A percentile compares a stretch with the other conserved stretches of the same genome.
phyloP scores from a whole-genome alignment of 2,797 vertebrate species.

The Etheostoma perlongum region DNA sequence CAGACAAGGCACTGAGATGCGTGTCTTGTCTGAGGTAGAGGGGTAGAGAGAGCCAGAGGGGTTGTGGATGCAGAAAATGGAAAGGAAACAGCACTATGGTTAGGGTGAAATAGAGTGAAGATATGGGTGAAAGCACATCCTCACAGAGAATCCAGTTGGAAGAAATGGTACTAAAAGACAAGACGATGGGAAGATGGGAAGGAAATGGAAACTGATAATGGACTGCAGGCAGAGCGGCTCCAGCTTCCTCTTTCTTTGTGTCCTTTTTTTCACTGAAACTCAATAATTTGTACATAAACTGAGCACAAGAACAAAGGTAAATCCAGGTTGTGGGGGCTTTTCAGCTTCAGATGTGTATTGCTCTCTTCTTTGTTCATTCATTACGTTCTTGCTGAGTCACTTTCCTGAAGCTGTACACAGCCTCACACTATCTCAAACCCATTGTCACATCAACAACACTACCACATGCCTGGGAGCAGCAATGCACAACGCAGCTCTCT shows the following conservation, averaged over 20 bases:
- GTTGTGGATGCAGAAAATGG: slow-evolving; percentile 61
- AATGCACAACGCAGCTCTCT: slow-evolving; percentile 29
- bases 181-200: slow-evolving; percentile 46
- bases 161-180: slow-evolving; percentile 63
- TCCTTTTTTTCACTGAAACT: slow-evolving; percentile 11
- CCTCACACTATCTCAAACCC: slow-evolving; percentile 51
- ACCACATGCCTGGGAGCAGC: slow-evolving; percentile 49
- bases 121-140: slow-evolving; percentile 62
- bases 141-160: slow-evolving; percentile 57
- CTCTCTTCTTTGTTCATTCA: slow-evolving; percentile 55
- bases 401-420: slow-evolving; percentile 40
- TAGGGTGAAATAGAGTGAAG: slow-evolving; percentile 49
- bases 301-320: slow-evolving; percentile 20
- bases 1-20: slow-evolving; percentile 70
- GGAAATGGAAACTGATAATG: slow-evolving; percentile 70
- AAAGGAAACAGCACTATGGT: slow-evolving; percentile 52
- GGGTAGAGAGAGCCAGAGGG: slow-evolving; percentile 42
- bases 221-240: slow-evolving; percentile 43
- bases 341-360: slow-evolving; percentile 23
- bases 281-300: slow-evolving; percentile 37
- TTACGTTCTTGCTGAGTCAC: slow-evolving; percentile 68
- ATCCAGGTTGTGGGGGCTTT: slow-evolving; percentile 35
- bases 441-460: slow-evolving; percentile 55
- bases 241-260: slow-evolving; percentile 30
- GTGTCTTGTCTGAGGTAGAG: slow-evolving; percentile 62